Evolutionary conservation across 2,797 vertebrate species (phyloP).

Genomic region (Potorous gilbertii): DNA sequence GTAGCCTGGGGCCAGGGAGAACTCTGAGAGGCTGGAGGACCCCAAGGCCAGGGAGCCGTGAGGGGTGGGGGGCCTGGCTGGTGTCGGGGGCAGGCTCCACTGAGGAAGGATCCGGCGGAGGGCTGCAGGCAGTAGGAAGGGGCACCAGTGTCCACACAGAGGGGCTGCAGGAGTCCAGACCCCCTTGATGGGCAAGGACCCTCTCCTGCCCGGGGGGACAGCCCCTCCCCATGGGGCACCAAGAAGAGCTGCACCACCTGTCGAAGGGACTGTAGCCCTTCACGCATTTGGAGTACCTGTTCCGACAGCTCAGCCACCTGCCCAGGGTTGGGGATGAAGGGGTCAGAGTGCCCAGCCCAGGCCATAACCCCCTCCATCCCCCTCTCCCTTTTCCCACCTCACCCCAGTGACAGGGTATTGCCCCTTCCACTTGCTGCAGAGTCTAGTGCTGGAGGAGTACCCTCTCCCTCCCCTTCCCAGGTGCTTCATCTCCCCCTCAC

Average conservation of each 20-base stretch:
- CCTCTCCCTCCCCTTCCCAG: neutral
- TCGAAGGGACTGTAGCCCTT: slow-evolving; percentile 81
- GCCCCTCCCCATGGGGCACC: slow-evolving; percentile 60
- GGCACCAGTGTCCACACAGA: slow-evolving; percentile 79
- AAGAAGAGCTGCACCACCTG: slow-evolving; percentile 82
- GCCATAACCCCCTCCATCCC: too few species aligned
- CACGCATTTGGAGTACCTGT: slow-evolving; percentile 83
- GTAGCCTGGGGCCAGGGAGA: slow-evolving; percentile 79
- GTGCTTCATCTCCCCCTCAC: slow-evolving; percentile 41
- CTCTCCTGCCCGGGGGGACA: slow-evolving; percentile 36
- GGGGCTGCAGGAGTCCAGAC: slow-evolving; percentile 78
- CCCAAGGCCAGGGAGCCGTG: slow-evolving; percentile 80
- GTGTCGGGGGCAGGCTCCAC: slow-evolving; percentile 74
- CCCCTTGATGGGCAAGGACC: neutral
- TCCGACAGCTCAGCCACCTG: slow-evolving; percentile 83
- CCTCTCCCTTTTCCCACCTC: neutral
- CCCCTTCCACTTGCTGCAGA: neutral
- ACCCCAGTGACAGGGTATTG: slow-evolving; percentile 7
- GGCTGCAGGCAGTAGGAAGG: slow-evolving; percentile 77
- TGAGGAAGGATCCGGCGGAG: slow-evolving; percentile 67
- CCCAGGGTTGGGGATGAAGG: neutral
- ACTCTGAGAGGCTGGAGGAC: slow-evolving; percentile 79
- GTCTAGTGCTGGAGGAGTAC: neutral
- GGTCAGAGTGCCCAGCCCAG: neutral
- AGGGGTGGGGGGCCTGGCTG: slow-evolving; percentile 70